These are phyloP conservation scores for Passer montanus DNA, from an alignment of 2,113 vertebrate genomes.

Conservation along the genomic window DNA sequence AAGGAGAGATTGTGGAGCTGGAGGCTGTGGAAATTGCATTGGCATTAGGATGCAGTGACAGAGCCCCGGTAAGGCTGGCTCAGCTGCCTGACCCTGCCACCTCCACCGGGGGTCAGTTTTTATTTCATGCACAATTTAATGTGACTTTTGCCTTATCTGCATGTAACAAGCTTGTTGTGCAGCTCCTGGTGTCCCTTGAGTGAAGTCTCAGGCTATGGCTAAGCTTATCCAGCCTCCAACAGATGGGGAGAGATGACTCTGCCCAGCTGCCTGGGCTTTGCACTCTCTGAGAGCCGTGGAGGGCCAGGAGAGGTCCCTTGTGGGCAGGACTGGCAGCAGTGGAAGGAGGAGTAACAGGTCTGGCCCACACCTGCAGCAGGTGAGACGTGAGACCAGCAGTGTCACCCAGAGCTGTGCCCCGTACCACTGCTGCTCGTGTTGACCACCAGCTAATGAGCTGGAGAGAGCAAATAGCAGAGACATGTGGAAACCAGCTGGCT, in stretches of 20 bases:
- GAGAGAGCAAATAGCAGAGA: not conserved
- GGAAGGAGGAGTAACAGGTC: not conserved
- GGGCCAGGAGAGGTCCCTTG: rapidly evolving
- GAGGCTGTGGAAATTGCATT: not conserved
- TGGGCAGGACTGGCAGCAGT: not conserved
- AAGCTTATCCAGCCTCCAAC: not conserved
- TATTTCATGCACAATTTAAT: slow-evolving; percentile 10
- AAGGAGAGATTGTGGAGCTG: not conserved
- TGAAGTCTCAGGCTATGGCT: not conserved
- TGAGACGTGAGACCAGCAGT: not conserved
- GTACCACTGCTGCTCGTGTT: not conserved
- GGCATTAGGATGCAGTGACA: not conserved
- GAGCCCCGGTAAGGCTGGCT: not conserved
- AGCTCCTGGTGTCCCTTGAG: not conserved
- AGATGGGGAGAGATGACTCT: not conserved
- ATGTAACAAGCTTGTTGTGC: not conserved
- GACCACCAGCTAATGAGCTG: not conserved
- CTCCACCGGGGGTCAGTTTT: not conserved
- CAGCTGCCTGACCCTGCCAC: not conserved
- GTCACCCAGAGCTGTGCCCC: rapidly evolving
- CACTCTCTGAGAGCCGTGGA: not conserved
- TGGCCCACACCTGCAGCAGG: not conserved
- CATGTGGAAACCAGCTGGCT: not conserved
- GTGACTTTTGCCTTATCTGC: not conserved
- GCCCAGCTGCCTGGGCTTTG: not conserved